Base-by-base conservation (phyloP, 1,140 invertebrate genomes). In the Drosophila kohkoa region DNA sequence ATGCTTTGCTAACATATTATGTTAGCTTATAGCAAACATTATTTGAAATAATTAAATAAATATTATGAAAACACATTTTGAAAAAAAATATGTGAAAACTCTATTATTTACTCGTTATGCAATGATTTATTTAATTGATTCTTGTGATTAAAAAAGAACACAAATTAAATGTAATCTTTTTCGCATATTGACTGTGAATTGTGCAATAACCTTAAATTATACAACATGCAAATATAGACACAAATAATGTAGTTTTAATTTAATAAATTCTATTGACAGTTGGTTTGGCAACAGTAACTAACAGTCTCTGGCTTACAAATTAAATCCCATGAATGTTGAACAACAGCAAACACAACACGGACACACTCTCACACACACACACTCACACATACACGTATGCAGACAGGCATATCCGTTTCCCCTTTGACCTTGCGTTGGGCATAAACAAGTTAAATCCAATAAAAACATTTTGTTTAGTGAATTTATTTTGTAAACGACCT, bases 401-500 rank as follows among this genome's bases (percentile, higher is more conserved):
- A 28, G 54, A 43, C 13, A 32, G 38, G 11, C 38, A 10, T 38
- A 30, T 58, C 15, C 54, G 35, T 45, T 52, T 41, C 8, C 11
- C 5, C n/a, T 25, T 43, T 70, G 73, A 70, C 64, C 73, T 69
- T 80, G 49, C 48, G 16, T 63, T 68, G 51, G 49, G 52, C 63
- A 80, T 85, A 83, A 81, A 85, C 81, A 85, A 78, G 70, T 85
- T 85, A 85, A 85, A 75, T 69, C 81, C 81, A 75, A 85, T 85
- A 75, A 85, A 85, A 87, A 87, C 82, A 87, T 88, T 82, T 87
- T 68, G 83, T 72, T 87, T 87, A 79, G 79, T 82, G 69, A 88
- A 87, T 87, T 79, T 87, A 77, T 87, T 77, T 80, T 77, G 73
- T 88, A 87, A 82, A 82, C 73, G 81, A 81, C 81, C 81, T 85